These are phyloP conservation scores for Busseola fusca DNA, from an alignment of 2,888 invertebrate species.

Conservation along the genomic window DNA sequence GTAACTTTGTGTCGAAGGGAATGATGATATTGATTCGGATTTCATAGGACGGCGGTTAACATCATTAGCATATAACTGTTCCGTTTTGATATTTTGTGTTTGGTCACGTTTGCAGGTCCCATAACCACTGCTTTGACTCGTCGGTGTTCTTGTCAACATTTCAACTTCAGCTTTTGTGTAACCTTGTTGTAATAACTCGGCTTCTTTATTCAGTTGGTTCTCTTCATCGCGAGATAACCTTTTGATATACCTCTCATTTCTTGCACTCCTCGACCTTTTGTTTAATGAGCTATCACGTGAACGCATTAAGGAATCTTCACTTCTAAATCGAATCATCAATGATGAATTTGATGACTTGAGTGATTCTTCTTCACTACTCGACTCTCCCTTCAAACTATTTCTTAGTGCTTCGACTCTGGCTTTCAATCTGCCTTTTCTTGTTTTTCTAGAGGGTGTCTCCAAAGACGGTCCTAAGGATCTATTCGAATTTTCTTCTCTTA, in stretches of 20 bases:
- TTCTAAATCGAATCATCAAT: slow-evolving; percentile 91
- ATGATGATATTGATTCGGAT: slow-evolving; percentile 87
- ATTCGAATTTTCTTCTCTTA: slow-evolving; percentile 78
- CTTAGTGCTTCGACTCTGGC: slow-evolving; percentile 91
- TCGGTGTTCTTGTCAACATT: slow-evolving; percentile 87
- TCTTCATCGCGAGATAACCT: slow-evolving; percentile 93
- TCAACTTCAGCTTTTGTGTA: slow-evolving; percentile 88
- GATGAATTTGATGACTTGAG: slow-evolving; percentile 90
- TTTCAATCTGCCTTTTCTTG: slow-evolving; percentile 90
- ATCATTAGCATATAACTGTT: slow-evolving; percentile 77
- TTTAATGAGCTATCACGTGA: slow-evolving; percentile 89
- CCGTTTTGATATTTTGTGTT: slow-evolving; percentile 83
- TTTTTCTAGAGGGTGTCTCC: slow-evolving; percentile 88
- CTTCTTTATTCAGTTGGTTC: slow-evolving; percentile 87
- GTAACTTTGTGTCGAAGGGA: slow-evolving; percentile 87
- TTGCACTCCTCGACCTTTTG: slow-evolving; percentile 91
- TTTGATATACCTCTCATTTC: slow-evolving; percentile 94
- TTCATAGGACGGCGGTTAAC: slow-evolving; percentile 79
- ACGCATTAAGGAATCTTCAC: slow-evolving; percentile 91
- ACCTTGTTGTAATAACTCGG: slow-evolving; percentile 85
- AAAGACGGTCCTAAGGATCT: slow-evolving; percentile 83
- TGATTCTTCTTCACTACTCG: slow-evolving; percentile 93
- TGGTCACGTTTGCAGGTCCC: slow-evolving; percentile 85
- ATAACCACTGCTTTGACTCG: slow-evolving; percentile 86
- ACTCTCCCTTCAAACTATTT: slow-evolving; percentile 89